Conservation (phyloP, 2,113 vertebrate genomes). For the Arothron firmamentum region DNA sequence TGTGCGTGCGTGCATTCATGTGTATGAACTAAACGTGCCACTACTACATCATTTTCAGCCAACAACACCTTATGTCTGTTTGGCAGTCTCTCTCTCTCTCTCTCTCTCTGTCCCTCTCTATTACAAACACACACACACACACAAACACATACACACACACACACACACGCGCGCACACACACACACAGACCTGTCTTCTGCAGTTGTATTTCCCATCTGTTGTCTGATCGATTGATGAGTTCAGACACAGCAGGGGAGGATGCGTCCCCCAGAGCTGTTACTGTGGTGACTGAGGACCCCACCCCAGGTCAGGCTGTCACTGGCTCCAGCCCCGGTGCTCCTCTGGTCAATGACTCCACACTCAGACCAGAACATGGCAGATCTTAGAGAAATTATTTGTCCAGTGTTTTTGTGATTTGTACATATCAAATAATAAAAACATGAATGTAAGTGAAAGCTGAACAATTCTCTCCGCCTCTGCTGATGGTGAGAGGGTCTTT, state of each 20-base stretch:
- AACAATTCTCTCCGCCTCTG: not conserved
- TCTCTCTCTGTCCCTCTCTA: conserved; percentile 4
- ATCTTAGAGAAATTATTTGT: not conserved
- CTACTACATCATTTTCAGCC: conserved; percentile 44
- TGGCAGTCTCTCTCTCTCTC: conserved; percentile 36
- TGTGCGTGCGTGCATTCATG: conserved; percentile 5
- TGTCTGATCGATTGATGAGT: conserved; percentile 70
- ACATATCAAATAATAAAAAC: not conserved
- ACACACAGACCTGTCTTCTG: conserved; percentile 31
- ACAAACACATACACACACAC: conserved; percentile 15
- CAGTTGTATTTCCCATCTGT: conserved; percentile 60
- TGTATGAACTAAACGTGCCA: conserved; percentile 35
- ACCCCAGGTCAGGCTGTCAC: conserved; percentile 64
- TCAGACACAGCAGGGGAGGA: conserved; percentile 58
- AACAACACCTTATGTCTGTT: conserved; percentile 45
- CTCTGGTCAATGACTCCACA: conserved; percentile 38
- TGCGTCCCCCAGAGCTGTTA: conserved; percentile 58
- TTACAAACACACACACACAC: conserved; percentile 2
- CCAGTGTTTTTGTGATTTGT: not conserved
- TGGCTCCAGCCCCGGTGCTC: conserved; percentile 38
- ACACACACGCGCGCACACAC: conserved; percentile 7
- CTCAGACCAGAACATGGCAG: conserved; percentile 31
- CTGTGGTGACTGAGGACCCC: conserved; percentile 69
- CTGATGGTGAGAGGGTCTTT: conserved; percentile 8
- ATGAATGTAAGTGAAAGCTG: too few species aligned